phyloP scores from a whole-genome alignment of 2,797 vertebrate genomes.

The Hapalemur alaotrensis region DNA sequence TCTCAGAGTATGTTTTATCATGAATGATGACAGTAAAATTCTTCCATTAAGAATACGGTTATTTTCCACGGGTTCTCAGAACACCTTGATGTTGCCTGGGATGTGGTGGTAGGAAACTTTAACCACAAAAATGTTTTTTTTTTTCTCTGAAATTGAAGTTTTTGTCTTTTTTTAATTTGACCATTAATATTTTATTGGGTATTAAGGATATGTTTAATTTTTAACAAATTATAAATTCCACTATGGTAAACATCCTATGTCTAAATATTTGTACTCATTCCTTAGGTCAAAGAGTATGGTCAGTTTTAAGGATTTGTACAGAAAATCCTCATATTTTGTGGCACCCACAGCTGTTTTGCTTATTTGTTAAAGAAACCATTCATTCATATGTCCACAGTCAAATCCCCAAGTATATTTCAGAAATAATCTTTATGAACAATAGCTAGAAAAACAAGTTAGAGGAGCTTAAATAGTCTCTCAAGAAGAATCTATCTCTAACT shows the following conservation, averaged over 20 bases:
- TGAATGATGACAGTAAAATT: neutral
- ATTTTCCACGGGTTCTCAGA: neutral
- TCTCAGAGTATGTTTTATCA: neutral
- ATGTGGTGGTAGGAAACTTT: neutral
- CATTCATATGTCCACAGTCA: neutral
- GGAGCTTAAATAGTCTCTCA: neutral
- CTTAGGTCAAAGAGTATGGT: neutral
- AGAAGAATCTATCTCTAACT: neutral
- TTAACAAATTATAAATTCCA: neutral
- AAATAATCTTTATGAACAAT: neutral
- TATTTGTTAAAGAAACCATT: neutral
- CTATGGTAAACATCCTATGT: neutral
- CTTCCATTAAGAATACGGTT: neutral
- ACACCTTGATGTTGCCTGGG: neutral
- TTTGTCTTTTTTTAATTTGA: neutral
- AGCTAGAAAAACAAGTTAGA: conserved; percentile 17
- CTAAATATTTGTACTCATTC: neutral
- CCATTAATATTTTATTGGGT: neutral
- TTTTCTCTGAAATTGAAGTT: neutral
- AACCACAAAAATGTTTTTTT: neutral
- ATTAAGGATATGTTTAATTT: neutral
- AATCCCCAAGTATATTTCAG: conserved; percentile 1
- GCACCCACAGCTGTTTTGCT: neutral
- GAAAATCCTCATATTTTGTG: neutral
- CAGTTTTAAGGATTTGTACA: neutral